These are phyloP conservation scores for Leucosticte australis DNA, from an alignment of 2,113 vertebrate species.

Conservation along the genomic window DNA sequence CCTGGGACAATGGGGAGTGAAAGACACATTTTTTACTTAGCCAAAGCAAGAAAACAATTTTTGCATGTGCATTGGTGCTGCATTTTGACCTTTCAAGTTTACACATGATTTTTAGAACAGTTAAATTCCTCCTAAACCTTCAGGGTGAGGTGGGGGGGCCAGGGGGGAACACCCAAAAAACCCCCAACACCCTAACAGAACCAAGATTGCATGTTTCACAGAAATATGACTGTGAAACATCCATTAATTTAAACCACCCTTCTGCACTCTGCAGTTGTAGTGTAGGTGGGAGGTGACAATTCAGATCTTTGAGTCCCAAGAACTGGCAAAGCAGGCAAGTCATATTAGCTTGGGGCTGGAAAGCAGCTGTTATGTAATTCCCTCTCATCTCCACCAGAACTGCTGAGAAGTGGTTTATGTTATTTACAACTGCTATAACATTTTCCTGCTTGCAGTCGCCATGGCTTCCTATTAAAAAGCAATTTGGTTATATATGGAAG, in stretches of 20 bases:
- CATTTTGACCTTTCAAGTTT: neutral
- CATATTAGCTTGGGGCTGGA: neutral
- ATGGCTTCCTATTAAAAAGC: neutral
- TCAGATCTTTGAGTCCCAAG: neutral
- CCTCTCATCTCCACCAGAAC: neutral
- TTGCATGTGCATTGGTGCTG: neutral
- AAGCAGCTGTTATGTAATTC: neutral
- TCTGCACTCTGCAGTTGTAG: neutral
- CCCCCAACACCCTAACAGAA: neutral
- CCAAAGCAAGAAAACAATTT: neutral
- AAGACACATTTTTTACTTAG: neutral
- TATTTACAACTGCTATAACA: neutral
- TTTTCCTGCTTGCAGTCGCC: neutral
- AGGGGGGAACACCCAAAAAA: neutral
- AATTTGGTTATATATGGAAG: neutral
- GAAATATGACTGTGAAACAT: neutral
- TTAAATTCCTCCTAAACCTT: neutral
- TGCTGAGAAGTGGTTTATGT: neutral
- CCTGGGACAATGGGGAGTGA: neutral
- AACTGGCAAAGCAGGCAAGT: neutral
- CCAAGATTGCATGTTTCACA: neutral
- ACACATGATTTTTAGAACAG: neutral
- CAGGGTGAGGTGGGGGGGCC: accelerated
- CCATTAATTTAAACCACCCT: neutral
- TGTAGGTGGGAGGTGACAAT: neutral